A percentile compares a stretch with the other conserved stretches of the same genome.
Evolutionary conservation across 2,888 invertebrate species (phyloP).

Genomic region (Agrilus cyanescens): DNA sequence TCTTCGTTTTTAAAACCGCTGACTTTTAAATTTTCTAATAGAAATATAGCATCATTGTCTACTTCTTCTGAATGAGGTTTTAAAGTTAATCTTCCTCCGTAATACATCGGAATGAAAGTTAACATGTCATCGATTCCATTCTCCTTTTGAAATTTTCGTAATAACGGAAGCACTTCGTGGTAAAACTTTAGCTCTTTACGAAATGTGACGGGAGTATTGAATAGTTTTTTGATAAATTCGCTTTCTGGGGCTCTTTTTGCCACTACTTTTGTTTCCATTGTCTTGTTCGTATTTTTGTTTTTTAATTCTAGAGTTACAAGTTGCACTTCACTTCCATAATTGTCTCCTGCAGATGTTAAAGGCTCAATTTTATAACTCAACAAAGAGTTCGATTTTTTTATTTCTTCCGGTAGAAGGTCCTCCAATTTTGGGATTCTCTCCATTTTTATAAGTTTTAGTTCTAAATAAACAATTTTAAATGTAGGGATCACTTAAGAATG

Average conservation of each 20-base stretch:
- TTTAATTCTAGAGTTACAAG: conserved; percentile 24
- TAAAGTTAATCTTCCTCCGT: conserved; percentile 34
- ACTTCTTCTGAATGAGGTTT: conserved; percentile 22
- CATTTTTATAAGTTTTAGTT: too few relatives aligned
- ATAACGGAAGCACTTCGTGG: conserved; percentile 32
- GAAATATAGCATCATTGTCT: conserved; percentile 40
- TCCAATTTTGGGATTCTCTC: too few relatives aligned
- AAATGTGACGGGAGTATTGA: conserved; percentile 39
- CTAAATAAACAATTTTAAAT: too few relatives aligned
- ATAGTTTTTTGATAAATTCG: conserved; percentile 35
- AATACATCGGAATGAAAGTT: conserved; percentile 36
- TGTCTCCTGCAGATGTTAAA: conserved; percentile 42
- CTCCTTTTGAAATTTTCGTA: conserved; percentile 34
- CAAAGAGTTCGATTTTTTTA: too few relatives aligned
- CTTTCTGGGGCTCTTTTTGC: conserved; percentile 42
- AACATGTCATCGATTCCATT: conserved; percentile 29
- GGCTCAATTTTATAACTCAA: conserved; percentile 26
- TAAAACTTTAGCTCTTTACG: conserved; percentile 42
- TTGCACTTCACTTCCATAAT: conserved; percentile 45
- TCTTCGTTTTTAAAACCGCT: conserved; percentile 36
- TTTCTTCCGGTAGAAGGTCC: too few relatives aligned
- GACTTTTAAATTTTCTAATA: conserved; percentile 40
- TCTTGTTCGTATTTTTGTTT: conserved; percentile 13
- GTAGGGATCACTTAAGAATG: too few relatives aligned
- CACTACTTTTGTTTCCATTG: conserved; percentile 33